A percentile compares a stretch with the other conserved stretches of the same genome.
Conservation (phyloP, 2,797 vertebrate genomes). For the Mormyrus hasselquistii region DNA sequence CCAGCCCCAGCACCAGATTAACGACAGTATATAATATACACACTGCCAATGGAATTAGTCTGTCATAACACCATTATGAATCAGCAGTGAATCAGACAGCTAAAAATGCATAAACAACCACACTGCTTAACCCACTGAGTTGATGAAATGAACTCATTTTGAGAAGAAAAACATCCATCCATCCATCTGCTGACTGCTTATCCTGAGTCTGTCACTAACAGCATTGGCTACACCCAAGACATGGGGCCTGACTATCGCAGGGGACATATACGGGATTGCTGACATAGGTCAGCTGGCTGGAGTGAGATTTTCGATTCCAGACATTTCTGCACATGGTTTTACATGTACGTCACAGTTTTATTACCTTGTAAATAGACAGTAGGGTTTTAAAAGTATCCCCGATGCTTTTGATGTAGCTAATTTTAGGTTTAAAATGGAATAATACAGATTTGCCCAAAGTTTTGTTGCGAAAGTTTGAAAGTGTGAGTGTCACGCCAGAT, state of each 20-base stretch:
- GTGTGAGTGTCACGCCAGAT: too few species aligned
- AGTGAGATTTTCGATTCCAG: not conserved
- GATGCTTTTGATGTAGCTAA: not conserved
- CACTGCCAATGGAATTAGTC: not conserved
- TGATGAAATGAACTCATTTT: not conserved
- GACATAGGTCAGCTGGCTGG: not conserved
- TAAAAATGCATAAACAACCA: not conserved
- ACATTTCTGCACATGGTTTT: not conserved
- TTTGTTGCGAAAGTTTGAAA: too few species aligned
- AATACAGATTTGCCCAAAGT: not conserved
- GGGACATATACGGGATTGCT: not conserved
- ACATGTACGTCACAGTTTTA: not conserved
- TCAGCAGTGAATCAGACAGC: not conserved
- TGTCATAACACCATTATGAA: not conserved
- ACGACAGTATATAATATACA: not conserved
- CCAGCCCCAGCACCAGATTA: not conserved
- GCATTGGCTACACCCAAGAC: not conserved
- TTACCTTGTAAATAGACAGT: not conserved
- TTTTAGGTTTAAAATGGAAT: not conserved
- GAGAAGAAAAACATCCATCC: not conserved
- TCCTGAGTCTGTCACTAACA: not conserved
- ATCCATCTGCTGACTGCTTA: not conserved
- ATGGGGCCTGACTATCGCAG: not conserved
- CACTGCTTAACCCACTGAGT: not conserved
- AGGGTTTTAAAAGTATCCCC: not conserved